A percentile compares a stretch with the other conserved stretches of the same genome.
These are phyloP conservation scores for Melipona quadrifasciata DNA, from an alignment of 1,140 invertebrate species.

Conservation along the genomic window DNA sequence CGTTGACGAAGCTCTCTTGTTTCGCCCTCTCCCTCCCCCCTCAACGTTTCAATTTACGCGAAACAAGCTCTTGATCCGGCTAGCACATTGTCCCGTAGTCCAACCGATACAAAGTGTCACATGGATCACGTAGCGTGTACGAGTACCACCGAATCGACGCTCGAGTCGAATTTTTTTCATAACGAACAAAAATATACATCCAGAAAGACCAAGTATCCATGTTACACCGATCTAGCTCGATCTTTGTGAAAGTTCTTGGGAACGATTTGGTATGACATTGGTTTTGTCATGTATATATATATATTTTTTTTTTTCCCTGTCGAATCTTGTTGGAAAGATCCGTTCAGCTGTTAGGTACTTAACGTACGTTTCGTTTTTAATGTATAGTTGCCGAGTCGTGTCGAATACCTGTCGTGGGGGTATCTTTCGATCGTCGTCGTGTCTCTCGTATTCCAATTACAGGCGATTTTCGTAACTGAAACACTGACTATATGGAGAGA, in stretches of 20 bases:
- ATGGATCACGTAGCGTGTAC: slow-evolving; percentile 42
- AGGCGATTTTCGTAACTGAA: background rate
- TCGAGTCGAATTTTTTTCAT: background rate
- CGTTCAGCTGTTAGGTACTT: slow-evolving; percentile 68
- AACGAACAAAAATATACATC: background rate
- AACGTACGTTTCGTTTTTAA: slow-evolving; percentile 64
- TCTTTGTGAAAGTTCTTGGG: slow-evolving; percentile 69
- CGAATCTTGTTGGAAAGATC: slow-evolving; percentile 72
- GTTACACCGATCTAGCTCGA: slow-evolving; percentile 58
- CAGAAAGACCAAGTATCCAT: slow-evolving; percentile 51
- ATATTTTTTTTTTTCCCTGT: slow-evolving; percentile 64
- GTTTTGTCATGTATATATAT: slow-evolving; percentile 63
- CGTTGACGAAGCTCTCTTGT: background rate
- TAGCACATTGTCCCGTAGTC: slow-evolving; percentile 55
- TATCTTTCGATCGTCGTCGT: slow-evolving; percentile 14
- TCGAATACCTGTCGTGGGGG: slow-evolving; percentile 42
- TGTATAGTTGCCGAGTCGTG: slow-evolving; percentile 48
- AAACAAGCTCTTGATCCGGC: slow-evolving; percentile 64
- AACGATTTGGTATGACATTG: slow-evolving; percentile 74
- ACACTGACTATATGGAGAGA: slow-evolving; percentile 14
- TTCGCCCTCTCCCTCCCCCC: too few species aligned
- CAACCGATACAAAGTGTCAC: slow-evolving; percentile 56
- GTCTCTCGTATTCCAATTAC: background rate
- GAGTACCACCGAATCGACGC: background rate
- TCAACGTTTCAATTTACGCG: background rate